Conservation (phyloP, 2,113 vertebrate species). For the Cyanoderma ruficeps region DNA sequence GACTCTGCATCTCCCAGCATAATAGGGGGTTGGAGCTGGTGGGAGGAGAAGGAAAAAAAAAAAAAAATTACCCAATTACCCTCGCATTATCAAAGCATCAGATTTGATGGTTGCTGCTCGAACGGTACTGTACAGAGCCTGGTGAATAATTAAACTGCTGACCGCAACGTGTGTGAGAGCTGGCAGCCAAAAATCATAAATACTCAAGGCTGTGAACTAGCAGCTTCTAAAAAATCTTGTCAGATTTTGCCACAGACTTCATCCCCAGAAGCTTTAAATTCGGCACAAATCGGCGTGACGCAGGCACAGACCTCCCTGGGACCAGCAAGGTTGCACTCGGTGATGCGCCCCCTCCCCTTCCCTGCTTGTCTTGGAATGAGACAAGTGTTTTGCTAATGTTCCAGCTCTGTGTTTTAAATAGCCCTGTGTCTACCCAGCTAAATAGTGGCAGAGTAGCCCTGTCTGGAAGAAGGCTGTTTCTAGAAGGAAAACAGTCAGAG, state of each 20-base stretch:
- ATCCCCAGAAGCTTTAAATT: constrained; percentile 8
- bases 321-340: not conserved
- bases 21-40: not conserved
- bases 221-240: constrained; percentile 10
- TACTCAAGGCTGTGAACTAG: not conserved
- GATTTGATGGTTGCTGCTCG: not conserved
- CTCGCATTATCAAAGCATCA: not conserved
- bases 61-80: not conserved
- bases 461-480: constrained; percentile 55
- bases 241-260: constrained; percentile 18
- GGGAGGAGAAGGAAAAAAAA: not conserved
- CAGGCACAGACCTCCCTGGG: not conserved
- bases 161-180: not conserved
- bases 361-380: constrained; percentile 42
- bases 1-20: constrained; percentile 56
- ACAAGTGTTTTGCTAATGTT: constrained; percentile 58
- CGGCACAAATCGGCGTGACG: not conserved
- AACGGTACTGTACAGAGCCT: not conserved
- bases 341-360: not conserved
- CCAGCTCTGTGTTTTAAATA: constrained; percentile 58
- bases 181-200: constrained; percentile 33
- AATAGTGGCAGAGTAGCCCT: constrained; percentile 42
- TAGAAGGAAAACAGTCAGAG: constrained; percentile 56
- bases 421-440: constrained; percentile 21
- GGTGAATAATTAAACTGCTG: constrained; percentile 62